Percentiles rank a stretch among this genome's conserved stretches.
These are phyloP conservation scores for Euwallacea fornicatus DNA, from an alignment of 1,140 invertebrate species.

Conservation along the genomic window DNA sequence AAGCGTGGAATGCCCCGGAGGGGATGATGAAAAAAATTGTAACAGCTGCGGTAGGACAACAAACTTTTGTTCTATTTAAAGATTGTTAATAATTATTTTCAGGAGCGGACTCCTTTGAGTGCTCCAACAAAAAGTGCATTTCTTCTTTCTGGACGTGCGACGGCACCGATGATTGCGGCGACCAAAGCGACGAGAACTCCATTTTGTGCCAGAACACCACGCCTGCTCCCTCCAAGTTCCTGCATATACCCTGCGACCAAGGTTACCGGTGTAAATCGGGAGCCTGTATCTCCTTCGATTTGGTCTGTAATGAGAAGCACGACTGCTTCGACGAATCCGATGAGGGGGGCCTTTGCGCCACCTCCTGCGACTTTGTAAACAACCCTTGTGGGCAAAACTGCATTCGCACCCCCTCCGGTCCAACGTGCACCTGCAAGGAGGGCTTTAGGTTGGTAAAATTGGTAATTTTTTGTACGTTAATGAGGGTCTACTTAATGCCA, in stretches of 20 bases:
- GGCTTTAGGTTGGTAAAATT: constrained; percentile 58
- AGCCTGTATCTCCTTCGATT: constrained; percentile 62
- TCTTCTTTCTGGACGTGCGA: constrained; percentile 69
- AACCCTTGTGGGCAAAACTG: constrained; percentile 65
- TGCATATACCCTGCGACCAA: constrained; percentile 52
- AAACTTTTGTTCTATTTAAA: constrained; percentile 1
- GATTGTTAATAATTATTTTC: constrained; percentile 10
- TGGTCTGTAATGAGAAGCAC: constrained; percentile 66
- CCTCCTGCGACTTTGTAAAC: constrained; percentile 59
- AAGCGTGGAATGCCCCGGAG: constrained; percentile 69
- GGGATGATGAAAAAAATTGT: constrained; percentile 65
- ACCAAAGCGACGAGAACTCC: constrained; percentile 65
- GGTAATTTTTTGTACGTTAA: too few relatives aligned
- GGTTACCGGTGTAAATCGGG: constrained; percentile 63
- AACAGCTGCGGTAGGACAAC: constrained; percentile 47
- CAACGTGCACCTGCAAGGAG: constrained; percentile 66
- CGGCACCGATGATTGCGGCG: constrained; percentile 64
- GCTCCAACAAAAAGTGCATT: constrained; percentile 59
- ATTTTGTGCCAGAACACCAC: constrained; percentile 52
- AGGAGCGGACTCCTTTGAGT: constrained; percentile 59
- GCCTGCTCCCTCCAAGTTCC: constrained; percentile 11
- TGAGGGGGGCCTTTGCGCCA: constrained; percentile 49
- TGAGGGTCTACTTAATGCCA: too few relatives aligned
- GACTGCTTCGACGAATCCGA: constrained; percentile 67
- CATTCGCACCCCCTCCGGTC: constrained; percentile 67